phyloP scores from a whole-genome alignment of 2,113 vertebrate genomes.

The Helogale parvula region DNA sequence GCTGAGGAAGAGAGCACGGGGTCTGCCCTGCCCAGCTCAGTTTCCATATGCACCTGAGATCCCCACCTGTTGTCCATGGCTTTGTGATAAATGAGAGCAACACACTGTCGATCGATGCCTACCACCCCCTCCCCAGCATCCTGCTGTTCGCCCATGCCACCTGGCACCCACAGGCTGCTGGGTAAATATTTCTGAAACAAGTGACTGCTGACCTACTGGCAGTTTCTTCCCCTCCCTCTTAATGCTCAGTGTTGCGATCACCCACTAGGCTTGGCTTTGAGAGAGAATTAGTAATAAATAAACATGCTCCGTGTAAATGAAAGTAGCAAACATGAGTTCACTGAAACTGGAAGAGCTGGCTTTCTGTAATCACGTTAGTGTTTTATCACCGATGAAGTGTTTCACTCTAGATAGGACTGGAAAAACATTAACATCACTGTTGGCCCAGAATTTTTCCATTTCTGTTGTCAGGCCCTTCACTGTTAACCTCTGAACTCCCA shows the following conservation, averaged over 20 bases:
- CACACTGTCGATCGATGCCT: not conserved
- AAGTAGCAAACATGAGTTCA: not conserved
- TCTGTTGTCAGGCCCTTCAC: too few relatives aligned
- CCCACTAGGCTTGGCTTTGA: not conserved
- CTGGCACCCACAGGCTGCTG: not conserved
- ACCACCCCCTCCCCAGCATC: not conserved
- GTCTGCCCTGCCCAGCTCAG: not conserved
- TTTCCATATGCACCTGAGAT: not conserved
- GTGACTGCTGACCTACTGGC: not conserved
- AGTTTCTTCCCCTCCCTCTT: not conserved
- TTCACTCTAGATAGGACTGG: not conserved
- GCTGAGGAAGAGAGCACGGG: not conserved
- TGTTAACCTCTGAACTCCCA: not conserved
- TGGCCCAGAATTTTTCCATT: not conserved
- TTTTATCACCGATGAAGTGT: not conserved
- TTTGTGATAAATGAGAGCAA: not conserved
- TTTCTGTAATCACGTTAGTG: not conserved
- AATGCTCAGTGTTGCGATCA: not conserved
- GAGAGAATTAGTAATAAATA: not conserved
- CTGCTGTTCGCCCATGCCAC: not conserved
- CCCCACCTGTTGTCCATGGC: not conserved
- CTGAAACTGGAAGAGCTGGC: not conserved
- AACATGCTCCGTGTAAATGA: not conserved
- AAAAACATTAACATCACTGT: not conserved
- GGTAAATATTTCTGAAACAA: not conserved